Conservation (phyloP, 2,113 vertebrate genomes). For the Pollachius pollachius region DNA sequence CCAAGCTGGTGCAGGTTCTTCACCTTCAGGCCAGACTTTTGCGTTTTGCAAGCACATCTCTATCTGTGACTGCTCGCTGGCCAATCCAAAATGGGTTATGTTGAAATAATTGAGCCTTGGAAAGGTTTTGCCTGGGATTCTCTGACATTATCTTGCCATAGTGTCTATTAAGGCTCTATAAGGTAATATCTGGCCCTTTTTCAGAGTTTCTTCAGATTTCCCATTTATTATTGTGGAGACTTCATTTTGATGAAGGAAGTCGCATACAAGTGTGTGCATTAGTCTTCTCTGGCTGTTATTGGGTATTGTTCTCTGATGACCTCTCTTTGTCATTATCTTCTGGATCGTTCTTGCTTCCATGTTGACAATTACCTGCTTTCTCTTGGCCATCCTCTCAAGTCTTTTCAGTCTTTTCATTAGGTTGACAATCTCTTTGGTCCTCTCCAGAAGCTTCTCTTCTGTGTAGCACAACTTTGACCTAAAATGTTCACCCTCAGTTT, state of each 20-base stretch:
- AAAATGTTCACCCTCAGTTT: background rate
- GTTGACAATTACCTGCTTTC: conserved; percentile 13
- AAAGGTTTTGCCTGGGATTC: conserved; percentile 21
- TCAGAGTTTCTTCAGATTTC: conserved; percentile 22
- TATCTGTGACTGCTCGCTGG: conserved; percentile 17
- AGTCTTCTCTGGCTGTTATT: conserved; percentile 21
- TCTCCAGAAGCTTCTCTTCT: conserved; percentile 21
- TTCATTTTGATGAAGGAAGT: conserved; percentile 24
- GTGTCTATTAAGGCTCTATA: conserved; percentile 18
- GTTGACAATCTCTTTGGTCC: conserved; percentile 10
- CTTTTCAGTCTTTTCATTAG: conserved; percentile 20
- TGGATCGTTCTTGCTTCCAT: conserved; percentile 14
- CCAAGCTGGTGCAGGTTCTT: conserved; percentile 83
- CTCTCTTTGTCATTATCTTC: conserved; percentile 9
- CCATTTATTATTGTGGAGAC: conserved; percentile 25
- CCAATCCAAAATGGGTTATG: conserved; percentile 23
- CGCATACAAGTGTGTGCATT: conserved; percentile 14
- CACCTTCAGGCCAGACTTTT: conserved; percentile 89
- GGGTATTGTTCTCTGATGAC: conserved; percentile 8
- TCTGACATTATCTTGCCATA: conserved; percentile 15
- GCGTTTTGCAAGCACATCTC: conserved; percentile 76
- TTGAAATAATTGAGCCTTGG: conserved; percentile 22
- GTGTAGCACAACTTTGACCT: conserved; percentile 7
- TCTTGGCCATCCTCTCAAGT: conserved; percentile 15
- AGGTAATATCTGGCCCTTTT: conserved; percentile 27